phyloP scores from a whole-genome alignment of 2,113 vertebrate species.

The Siphamia tubifer region DNA sequence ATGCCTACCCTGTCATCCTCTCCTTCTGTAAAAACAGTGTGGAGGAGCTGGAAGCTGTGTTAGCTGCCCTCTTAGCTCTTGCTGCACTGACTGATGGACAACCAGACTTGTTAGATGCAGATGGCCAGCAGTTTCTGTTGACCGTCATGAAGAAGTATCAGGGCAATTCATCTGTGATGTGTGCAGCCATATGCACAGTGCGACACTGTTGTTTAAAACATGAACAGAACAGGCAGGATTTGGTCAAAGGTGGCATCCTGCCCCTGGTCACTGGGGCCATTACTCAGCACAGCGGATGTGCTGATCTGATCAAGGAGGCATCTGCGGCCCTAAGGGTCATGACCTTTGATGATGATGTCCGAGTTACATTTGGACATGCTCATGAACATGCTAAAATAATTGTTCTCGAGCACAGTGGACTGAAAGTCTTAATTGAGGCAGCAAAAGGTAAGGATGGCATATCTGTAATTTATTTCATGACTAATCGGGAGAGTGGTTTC shows the following conservation, averaged over 20 bases:
- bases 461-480: not conserved
- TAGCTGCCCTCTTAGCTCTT: constrained; percentile 76
- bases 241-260: constrained; percentile 84
- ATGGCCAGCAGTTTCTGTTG: constrained; percentile 83
- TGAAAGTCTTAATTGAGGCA: constrained; percentile 88
- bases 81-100: constrained; percentile 86
- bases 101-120: constrained; percentile 87
- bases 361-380: constrained; percentile 90
- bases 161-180: constrained; percentile 47
- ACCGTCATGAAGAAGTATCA: constrained; percentile 48
- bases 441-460: constrained; percentile 83
- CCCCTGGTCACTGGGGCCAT: constrained; percentile 79
- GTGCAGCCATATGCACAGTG: constrained; percentile 72
- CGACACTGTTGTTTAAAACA: constrained; percentile 89
- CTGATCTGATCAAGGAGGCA: constrained; percentile 81
- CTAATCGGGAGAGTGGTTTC: too few species aligned
- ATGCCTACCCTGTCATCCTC: constrained; percentile 86
- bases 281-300: constrained; percentile 52
- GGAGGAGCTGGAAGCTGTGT: constrained; percentile 39
- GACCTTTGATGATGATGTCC: constrained; percentile 94
- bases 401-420: constrained; percentile 86
- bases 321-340: constrained; percentile 85
- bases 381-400: constrained; percentile 93
- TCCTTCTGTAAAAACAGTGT: constrained; percentile 76
- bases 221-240: constrained; percentile 89